Evolutionary conservation across 1,140 invertebrate genomes (phyloP), one percentile per base, ranked within the genome.

Genomic region (Macrobrachium rosenbergii): DNA sequence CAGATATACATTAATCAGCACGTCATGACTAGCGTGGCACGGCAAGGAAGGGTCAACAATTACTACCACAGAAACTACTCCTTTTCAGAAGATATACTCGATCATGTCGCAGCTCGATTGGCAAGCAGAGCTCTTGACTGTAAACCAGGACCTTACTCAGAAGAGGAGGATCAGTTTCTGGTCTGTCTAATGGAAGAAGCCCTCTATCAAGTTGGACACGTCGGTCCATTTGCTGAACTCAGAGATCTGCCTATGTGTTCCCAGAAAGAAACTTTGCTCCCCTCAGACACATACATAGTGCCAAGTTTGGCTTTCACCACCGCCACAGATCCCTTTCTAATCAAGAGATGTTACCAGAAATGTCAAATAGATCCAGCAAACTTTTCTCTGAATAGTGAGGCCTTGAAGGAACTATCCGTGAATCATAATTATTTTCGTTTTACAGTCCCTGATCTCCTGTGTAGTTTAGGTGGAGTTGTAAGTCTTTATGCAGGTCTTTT

Each of bases 81-180:
- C 58, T 43, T 19, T n/a, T 23, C 17, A n/a, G 59, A 58, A n/a
- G n/a, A n/a, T 60, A 12, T 80, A 5, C 59, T 14, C 14, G 82
- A 83, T 21, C 72, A 76, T 2, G 83, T 80, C 19, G 83, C 83
- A 21, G 83, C 83, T 6, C 76, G 62, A 8, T 52, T 86, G 76
- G 83, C 83, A 14, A 86, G 83, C 77, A 76, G 83, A 11, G 76
- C 83, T 21, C 52, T 86, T n/a, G 77, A 86, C 76, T 86, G 83
- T 52, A 60, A 64, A 16, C 62, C 76, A 60, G 76, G 64, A 28
- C 76, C 37, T 58, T 58, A 79, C 3, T 23, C 45, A 8, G 12
- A 37, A 21, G 37, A 37, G 2, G 60, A 79, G 45, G 37, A 79
- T 6, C 72, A 77, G 21, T 52, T 80, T 23, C 37, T 86, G 21